Evolutionary conservation across 2,113 vertebrate species (phyloP), one percentile per base, ranked within the genome.

Genomic region (Lagopus leucura): DNA sequence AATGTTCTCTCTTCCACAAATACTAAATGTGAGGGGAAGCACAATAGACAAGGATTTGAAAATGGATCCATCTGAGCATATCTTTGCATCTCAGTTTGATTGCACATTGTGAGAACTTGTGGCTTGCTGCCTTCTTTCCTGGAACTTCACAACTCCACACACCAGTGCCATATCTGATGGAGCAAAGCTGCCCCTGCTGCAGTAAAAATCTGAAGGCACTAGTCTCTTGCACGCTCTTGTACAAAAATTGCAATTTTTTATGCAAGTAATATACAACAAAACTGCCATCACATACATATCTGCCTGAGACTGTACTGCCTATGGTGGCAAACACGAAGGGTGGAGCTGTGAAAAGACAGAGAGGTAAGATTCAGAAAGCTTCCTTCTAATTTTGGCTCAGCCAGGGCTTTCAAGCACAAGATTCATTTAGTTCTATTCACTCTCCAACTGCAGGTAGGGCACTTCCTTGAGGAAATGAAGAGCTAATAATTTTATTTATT

Each of bases 211-310:
- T 30, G 4, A 78, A 73, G 45, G 67, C 42, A 69, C 28, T 27
- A 36, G 24, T 5, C 25, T 79, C 20, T 38, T 72, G 27, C 7
- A 63, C 42, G 14, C n/a, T 67, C 71, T 5, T 32, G 28, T n/a
- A 38, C 3, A 30, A 34, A 43, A 45, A 36, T 40, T 66, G 65
- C 11, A 34, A 55, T 42, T 81, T 74, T 74, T 65, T 24, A 19
- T 55, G 55, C 24, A 71, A 79, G n/a, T 76, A 13, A 7, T 65
- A 22, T 8, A 32, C 14, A 45, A 4, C 27, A 38, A 73, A 58
- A 60, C 12, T 1, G 0, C 13, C 24, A 1, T 25, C 28, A 76
- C n/a, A 17, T 45, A 16, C 2, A 1, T 7, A 8, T 13, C 8
- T 48, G 40, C 18, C 50, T 54, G 45, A 73, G 71, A 72, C 20